Evolutionary conservation across 2,888 invertebrate genomes (phyloP), one percentile per base, ranked within the genome.

Genomic region (Junonia oenone): DNA sequence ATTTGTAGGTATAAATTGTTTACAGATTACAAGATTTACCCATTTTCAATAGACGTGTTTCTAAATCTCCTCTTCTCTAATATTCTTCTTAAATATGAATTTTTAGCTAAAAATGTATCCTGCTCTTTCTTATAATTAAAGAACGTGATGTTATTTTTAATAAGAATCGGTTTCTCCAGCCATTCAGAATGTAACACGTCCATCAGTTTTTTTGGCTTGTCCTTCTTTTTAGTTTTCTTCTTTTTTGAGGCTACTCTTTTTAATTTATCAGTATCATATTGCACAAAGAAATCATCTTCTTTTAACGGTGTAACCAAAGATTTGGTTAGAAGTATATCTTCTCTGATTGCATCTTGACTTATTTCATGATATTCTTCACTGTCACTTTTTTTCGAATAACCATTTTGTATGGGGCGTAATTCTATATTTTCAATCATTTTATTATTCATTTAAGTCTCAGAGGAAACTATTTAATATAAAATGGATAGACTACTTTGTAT

Each of bases 321-420:
- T 56, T 71, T 67, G 2, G 68, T 56, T 29, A 66, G 61, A 31
- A 71, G 70, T 26, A 65, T 59, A 14, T 64, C 68, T 56, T 76
- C 71, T 37, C 63, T 55, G 19, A 67, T 56, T 48, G 66, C 67
- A 5, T 73, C 73, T 58, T 75, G 68, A 51, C 72, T 72, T 56
- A 85, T 84, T 71, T 88, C 87, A 35, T 87, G 77, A 65, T 88
- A 86, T 59, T 84, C 81, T 68, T 88, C 80, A 43, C 82, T 81
- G 51, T 80, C 83, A 60, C 68, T 75, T 33, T 75, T 73, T 22
- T 63, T 62, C 0, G 57, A 63, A 56, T 70, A 68, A 43, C 65
- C 69, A 3, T 45, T 59, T n/a, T 61, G 56, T 58, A 75, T 75
- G 1, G 72, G 68, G 45, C 68, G 67, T 62, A 89, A 67, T 67